Base-by-base conservation (phyloP, 2,113 vertebrate species). In the Morone chrysops region DNA sequence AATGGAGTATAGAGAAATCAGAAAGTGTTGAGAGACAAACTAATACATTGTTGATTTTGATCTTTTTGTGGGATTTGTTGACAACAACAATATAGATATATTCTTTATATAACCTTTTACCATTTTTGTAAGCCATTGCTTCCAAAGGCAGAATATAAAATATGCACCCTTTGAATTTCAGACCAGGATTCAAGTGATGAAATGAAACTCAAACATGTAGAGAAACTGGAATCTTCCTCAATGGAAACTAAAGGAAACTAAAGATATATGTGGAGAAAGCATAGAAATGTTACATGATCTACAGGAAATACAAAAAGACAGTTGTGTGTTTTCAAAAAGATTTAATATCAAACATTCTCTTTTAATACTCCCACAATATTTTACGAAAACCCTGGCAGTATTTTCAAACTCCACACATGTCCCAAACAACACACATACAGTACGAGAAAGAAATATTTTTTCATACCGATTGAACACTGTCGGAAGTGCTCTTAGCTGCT, bases 291-390 rank as follows among this genome's bases (percentile, higher is more conserved):
- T 20, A 54, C 6, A 8, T 53, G 18, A 57, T 4, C 9, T 6
- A 59, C 40, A 47, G 51, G 31, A 69, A 17, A 40, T 60, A 38
- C 25, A 25, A 25, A 47, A 40, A 78, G 17, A 4, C 66, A 43
- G 18, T 62, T 4, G 1, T 67, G n/a, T 82, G 40, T 80, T 85
- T 89, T 73, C 20, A 78, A 82, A 90, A 69, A 77, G 13, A 80
- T 92, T 92, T 89, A 90, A 87, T 93, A 89, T 90, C 78, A 93
- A 93, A 91, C 89, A 82, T 80, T 83, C 45, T 79, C 53, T 84
- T 69, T 77, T 43, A 78, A 74, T 47, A 71, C 36, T 66, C 80
- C 61, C 84, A 68, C 63, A 87, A 50, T 48, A 68, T 84, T 57
- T 71, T 75, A 90, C 53, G 14, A 91, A 90, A 90, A 66, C 48